Evolutionary conservation across 2,888 invertebrate species (phyloP), one percentile per base, ranked within the genome.

Genomic region (Dugesia japonica): DNA sequence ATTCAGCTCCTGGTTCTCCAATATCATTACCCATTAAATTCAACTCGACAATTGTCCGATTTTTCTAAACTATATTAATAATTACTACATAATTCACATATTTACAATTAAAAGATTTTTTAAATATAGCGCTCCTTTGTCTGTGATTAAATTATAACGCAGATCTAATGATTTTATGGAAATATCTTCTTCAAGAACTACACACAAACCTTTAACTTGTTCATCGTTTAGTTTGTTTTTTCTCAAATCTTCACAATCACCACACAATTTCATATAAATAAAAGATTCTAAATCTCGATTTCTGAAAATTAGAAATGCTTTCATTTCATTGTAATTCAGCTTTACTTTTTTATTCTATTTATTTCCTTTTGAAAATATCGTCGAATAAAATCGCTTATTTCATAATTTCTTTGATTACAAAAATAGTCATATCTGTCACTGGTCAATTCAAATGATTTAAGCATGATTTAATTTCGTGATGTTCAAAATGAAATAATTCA

Each of bases 1-100:
- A 76, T 73, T 81, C 80, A 20, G 83, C 84, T 38, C 85, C 85
- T 0, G 79, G 81, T 9, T 81, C 80, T n/a, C 80, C 81, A 76
- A 85, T 82, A 71, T 83, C 83, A 81, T 85, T 85, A 79, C 82
- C 82, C 83, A 84, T 84, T 76, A 85, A 74, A 78, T 85, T 84
- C 1, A 85, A 28, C 28, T 81, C 80, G 56, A 72, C 28, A 26
- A 81, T 26, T 20, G 73, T 73, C 1, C 76, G 28, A 26, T 79
- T 78, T 42, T 80, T 80, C 81, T 81, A 42, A 42, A 72, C 71
- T n/a, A n/a, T n/a, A n/a, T n/a, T n/a, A n/a, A n/a, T n/a, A n/a
- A n/a, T n/a, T n/a, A n/a, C n/a, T n/a, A n/a, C n/a, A n/a, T n/a
- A n/a, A n/a, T n/a, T n/a, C n/a, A n/a, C n/a, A n/a, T n/a, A n/a